phyloP scores from a whole-genome alignment of 2,113 vertebrate genomes.

The Sapajus apella region DNA sequence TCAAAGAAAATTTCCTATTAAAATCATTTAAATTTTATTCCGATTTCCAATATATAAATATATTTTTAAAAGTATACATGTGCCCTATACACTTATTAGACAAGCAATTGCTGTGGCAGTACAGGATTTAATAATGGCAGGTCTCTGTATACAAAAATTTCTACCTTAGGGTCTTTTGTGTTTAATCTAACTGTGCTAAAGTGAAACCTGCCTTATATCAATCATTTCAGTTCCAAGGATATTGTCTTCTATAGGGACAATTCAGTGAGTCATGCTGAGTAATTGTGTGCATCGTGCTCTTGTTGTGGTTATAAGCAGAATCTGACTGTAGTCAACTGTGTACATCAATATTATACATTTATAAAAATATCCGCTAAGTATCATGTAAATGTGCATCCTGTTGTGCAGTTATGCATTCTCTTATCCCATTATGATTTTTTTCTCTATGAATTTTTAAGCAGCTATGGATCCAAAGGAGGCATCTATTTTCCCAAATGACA shows the following conservation, averaged over 20 bases:
- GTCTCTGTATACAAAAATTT: neutral
- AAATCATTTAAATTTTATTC: neutral
- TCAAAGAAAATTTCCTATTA: neutral
- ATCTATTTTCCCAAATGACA: conserved; percentile 31
- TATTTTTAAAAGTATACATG: neutral
- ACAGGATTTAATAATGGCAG: neutral
- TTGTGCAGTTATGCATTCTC: neutral
- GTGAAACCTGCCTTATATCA: neutral
- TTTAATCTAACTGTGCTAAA: neutral
- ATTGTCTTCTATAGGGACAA: neutral
- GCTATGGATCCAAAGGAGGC: neutral
- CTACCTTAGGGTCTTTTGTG: neutral
- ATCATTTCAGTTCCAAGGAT: neutral
- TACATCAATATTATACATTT: neutral
- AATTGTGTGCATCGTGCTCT: neutral
- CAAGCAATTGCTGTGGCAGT: neutral
- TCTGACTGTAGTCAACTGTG: neutral
- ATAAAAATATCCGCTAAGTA: neutral
- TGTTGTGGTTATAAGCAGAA: neutral
- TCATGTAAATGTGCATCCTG: neutral
- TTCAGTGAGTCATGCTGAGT: neutral
- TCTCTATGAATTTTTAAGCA: conserved; percentile 24
- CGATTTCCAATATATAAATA: neutral
- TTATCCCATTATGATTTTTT: neutral
- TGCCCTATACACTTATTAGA: neutral